Conservation (phyloP, 2,797 vertebrate species). For the Capromys pilorides region DNA sequence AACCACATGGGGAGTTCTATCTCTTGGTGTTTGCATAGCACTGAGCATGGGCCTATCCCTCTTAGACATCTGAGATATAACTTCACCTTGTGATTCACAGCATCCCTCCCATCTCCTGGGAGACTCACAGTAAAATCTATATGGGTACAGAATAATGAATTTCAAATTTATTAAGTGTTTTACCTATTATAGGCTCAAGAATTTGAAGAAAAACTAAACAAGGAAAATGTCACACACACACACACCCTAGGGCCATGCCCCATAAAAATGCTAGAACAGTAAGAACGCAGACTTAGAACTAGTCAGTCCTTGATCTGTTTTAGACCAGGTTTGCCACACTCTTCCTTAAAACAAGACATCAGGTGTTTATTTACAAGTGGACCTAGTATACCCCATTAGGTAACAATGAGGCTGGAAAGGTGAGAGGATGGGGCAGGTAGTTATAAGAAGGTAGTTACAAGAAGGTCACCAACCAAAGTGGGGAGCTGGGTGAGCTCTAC, state of each 20-base stretch:
- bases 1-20: background rate
- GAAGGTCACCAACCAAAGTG: background rate
- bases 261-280: background rate
- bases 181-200: background rate
- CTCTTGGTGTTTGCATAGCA: background rate
- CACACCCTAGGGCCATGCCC: background rate
- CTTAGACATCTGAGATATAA: background rate
- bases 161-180: background rate
- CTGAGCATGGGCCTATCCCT: background rate
- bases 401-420: background rate
- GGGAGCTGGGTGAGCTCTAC: fast-evolving
- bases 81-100: background rate
- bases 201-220: background rate
- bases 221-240: background rate
- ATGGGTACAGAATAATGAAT: background rate
- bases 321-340: background rate
- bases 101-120: background rate
- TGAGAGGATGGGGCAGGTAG: fast-evolving
- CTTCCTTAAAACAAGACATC: background rate
- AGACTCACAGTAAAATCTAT: background rate
- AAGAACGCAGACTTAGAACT: background rate
- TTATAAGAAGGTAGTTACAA: background rate
- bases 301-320: background rate
- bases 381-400: background rate
- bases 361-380: background rate